A percentile compares a stretch with the other conserved stretches of the same genome.
Evolutionary conservation across 2,113 vertebrate genomes (phyloP).

Genomic region (Lagopus leucura): DNA sequence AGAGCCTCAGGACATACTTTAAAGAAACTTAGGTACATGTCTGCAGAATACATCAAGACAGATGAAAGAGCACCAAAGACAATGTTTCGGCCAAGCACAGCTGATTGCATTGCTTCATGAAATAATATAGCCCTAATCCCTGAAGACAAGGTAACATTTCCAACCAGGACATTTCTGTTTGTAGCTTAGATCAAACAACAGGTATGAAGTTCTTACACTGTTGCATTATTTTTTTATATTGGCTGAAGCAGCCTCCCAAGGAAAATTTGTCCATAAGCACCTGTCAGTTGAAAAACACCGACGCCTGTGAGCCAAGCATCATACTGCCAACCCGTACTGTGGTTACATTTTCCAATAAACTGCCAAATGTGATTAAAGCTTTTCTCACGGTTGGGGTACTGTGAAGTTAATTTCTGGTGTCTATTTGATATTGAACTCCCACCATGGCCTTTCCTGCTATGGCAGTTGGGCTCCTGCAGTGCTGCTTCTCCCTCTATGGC

Average conservation of each 20-base stretch:
- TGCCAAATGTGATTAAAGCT: not conserved
- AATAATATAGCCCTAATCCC: not conserved
- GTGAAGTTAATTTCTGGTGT: not conserved
- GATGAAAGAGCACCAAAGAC: not conserved
- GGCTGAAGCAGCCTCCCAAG: not conserved
- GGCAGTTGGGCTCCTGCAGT: not conserved
- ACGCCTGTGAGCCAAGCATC: not conserved
- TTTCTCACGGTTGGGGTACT: not conserved
- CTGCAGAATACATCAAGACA: not conserved
- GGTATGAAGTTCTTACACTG: not conserved
- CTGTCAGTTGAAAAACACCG: not conserved
- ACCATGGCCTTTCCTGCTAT: too few relatives aligned
- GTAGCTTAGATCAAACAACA: not conserved
- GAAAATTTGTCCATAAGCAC: not conserved
- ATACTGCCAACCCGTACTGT: not conserved
- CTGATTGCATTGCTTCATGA: not conserved
- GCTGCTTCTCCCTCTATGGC: rapidly evolving
- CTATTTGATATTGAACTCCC: not conserved
- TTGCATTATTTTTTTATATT: not conserved
- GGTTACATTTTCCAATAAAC: not conserved
- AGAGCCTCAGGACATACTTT: not conserved
- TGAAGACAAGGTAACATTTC: not conserved
- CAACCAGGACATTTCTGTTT: not conserved
- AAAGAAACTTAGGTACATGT: not conserved
- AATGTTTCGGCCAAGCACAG: not conserved